A percentile compares a stretch with the other conserved stretches of the same genome.
Evolutionary conservation across 1,140 invertebrate genomes (phyloP).

Genomic region (Anagrus nilaparvatae): DNA sequence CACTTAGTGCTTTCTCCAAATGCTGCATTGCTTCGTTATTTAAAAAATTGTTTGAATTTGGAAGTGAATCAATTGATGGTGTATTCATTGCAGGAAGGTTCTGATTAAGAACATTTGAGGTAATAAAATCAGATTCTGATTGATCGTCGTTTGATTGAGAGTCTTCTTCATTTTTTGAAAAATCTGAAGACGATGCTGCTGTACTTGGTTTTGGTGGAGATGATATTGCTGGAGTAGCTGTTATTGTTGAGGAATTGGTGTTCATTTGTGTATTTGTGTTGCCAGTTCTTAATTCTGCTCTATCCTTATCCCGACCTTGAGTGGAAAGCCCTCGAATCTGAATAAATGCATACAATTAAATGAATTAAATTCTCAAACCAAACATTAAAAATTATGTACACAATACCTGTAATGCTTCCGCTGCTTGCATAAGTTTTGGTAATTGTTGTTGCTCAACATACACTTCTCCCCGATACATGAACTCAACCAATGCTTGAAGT

Average conservation of each 20-base stretch:
- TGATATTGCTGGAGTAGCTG: constrained; percentile 8
- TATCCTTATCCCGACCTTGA: constrained; percentile 30
- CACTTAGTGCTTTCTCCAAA: constrained; percentile 37
- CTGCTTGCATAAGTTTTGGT: constrained; percentile 65
- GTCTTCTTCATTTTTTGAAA: constrained; percentile 26
- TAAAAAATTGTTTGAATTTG: constrained; percentile 29
- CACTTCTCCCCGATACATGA: constrained; percentile 81
- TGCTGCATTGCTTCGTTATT: constrained; percentile 39
- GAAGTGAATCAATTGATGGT: constrained; percentile 8
- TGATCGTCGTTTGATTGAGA: constrained; percentile 23
- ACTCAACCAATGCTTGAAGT: constrained; percentile 72
- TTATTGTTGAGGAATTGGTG: neutral
- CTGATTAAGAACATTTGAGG: constrained; percentile 25
- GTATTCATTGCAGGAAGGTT: constrained; percentile 24
- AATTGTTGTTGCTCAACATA: constrained; percentile 75
- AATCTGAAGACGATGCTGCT: constrained; percentile 13
- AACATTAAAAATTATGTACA: neutral
- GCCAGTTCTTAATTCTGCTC: constrained; percentile 25
- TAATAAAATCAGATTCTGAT: constrained; percentile 20
- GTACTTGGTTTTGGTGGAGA: constrained; percentile 12
- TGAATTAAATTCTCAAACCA: neutral
- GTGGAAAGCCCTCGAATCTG: constrained; percentile 27
- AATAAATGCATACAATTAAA: no score
- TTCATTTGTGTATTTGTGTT: constrained; percentile 15
- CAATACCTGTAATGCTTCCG: constrained; percentile 66